Conservation (phyloP, 2,113 vertebrate genomes). For the Lutjanus erythropterus region DNA sequence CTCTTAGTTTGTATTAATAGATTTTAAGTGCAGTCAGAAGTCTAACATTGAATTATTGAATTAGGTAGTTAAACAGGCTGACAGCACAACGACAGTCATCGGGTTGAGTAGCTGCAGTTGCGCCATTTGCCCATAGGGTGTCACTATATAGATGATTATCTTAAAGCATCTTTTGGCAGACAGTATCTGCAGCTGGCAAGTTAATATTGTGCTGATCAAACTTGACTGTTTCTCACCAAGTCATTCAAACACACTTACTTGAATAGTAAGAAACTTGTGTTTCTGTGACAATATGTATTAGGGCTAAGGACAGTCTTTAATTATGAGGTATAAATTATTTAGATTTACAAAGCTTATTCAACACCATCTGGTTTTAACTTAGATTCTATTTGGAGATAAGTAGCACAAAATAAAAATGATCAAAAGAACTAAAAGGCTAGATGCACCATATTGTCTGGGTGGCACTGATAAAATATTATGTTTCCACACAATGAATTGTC, state of each 20-base stretch:
- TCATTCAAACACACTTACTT: not conserved
- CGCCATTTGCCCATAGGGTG: slow-evolving; percentile 71
- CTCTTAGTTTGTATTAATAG: not conserved
- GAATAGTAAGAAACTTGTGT: not conserved
- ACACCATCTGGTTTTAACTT: not conserved
- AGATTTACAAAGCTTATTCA: not conserved
- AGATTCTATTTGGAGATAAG: not conserved
- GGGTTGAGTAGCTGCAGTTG: slow-evolving; percentile 59
- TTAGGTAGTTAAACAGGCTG: not conserved
- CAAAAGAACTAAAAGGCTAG: not conserved
- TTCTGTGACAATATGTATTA: not conserved
- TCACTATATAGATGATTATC: slow-evolving; percentile 70
- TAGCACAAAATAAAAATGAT: not conserved
- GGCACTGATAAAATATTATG: not conserved
- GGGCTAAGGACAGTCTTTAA: not conserved
- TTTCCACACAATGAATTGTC: not conserved
- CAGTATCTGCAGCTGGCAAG: not conserved
- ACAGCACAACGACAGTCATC: not conserved
- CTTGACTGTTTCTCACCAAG: slow-evolving; percentile 6
- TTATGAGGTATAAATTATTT: not conserved
- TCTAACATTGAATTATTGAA: not conserved
- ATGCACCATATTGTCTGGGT: not conserved
- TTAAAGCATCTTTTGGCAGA: not conserved
- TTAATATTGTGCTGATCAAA: slow-evolving; percentile 1
- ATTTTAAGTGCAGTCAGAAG: not conserved